These are phyloP conservation scores for Mandrillus leucophaeus DNA, from an alignment of 2,113 vertebrate genomes.

Conservation along the genomic window DNA sequence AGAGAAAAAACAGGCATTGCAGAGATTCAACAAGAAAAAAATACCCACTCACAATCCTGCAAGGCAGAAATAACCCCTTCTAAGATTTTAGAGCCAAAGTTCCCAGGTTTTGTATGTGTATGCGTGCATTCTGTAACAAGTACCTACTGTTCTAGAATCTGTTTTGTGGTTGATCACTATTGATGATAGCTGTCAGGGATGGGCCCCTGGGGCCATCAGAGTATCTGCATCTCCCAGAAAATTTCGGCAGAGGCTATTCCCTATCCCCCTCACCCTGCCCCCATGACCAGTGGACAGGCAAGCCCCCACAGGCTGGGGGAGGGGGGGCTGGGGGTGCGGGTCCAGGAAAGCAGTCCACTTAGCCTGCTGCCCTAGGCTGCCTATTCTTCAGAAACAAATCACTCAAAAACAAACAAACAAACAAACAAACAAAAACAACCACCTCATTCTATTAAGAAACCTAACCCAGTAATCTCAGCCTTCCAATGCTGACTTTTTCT, in stretches of 20 bases:
- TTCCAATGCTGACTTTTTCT: constrained; percentile 10
- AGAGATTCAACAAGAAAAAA: background rate
- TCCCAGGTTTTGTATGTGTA: background rate
- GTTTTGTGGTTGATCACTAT: background rate
- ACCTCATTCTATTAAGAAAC: constrained; percentile 52
- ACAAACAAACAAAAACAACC: no score
- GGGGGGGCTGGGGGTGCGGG: background rate
- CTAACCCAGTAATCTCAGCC: constrained; percentile 15
- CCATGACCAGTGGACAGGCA: background rate
- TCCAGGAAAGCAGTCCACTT: background rate
- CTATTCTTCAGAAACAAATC: constrained; percentile 52
- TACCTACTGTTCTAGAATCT: background rate
- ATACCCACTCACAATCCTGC: no score
- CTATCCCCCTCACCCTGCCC: no score
- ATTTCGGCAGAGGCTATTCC: background rate
- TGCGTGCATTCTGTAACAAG: background rate
- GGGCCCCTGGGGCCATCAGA: background rate
- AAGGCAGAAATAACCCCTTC: background rate
- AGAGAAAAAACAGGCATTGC: background rate
- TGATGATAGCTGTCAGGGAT: background rate
- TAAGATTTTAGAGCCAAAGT: background rate
- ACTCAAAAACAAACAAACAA: background rate
- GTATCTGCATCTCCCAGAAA: background rate
- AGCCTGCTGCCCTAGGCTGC: background rate
- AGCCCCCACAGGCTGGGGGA: background rate